phyloP scores from a whole-genome alignment of 2,113 vertebrate genomes.

The Drymodes brunneopygia region DNA sequence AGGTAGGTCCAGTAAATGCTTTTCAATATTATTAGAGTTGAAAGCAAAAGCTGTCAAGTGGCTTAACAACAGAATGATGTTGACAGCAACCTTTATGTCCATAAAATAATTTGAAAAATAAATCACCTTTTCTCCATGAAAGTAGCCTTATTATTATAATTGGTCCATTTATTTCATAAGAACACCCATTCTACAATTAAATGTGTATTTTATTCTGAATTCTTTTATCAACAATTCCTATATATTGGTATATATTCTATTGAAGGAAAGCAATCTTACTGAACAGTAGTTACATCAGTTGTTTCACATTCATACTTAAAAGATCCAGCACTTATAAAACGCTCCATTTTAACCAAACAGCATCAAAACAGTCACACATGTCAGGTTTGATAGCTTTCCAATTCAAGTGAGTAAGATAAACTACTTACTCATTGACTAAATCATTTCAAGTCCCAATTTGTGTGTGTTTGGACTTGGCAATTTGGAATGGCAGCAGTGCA shows the following conservation, averaged over 20 bases:
- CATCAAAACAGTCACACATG: slow-evolving; percentile 19
- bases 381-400: slow-evolving; percentile 31
- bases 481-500: slow-evolving; percentile 47
- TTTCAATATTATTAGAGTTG: not conserved
- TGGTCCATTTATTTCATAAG: not conserved
- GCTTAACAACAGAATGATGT: not conserved
- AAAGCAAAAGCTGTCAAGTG: not conserved
- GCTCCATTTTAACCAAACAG: slow-evolving; percentile 36
- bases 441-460: slow-evolving; percentile 70
- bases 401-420: slow-evolving; percentile 68
- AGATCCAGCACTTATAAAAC: slow-evolving; percentile 5
- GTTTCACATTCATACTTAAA: not conserved
- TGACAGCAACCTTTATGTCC: not conserved
- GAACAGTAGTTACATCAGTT: not conserved
- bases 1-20: not conserved
- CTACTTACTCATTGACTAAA: slow-evolving; percentile 63
- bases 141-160: not conserved
- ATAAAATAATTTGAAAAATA: not conserved
- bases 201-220: not conserved
- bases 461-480: slow-evolving; percentile 50
- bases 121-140: not conserved
- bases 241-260: not conserved
- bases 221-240: not conserved
- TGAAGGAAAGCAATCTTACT: not conserved
- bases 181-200: not conserved